Evolutionary conservation across 2,113 vertebrate genomes (phyloP).

Genomic region (Aptenodytes patagonicus): DNA sequence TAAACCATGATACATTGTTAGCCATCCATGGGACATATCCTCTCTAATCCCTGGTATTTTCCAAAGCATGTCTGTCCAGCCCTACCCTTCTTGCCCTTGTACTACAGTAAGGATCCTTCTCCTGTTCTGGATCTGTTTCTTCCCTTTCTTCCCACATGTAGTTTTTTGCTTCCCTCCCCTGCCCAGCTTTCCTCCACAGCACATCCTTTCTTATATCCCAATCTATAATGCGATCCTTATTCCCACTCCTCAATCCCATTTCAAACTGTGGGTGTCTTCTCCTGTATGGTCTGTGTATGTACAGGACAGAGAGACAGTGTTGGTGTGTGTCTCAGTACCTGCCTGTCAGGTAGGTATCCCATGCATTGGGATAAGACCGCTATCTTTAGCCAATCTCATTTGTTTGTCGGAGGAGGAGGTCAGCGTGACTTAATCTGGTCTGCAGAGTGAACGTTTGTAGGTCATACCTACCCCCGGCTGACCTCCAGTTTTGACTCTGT

Average conservation of each 20-base stretch:
- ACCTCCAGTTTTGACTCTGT: background rate
- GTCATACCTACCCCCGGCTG: background rate
- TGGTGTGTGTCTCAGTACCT: rapidly evolving
- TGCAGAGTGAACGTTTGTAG: background rate
- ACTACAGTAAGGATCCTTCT: background rate
- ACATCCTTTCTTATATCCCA: background rate
- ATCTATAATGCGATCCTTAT: background rate
- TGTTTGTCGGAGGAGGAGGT: background rate
- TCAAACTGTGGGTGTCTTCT: background rate
- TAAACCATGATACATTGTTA: background rate
- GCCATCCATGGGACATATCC: background rate
- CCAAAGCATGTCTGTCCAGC: background rate
- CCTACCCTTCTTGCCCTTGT: background rate
- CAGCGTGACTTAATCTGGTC: background rate
- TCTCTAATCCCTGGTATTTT: background rate
- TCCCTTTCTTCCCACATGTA: rapidly evolving
- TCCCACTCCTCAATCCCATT: background rate
- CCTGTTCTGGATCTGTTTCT: background rate
- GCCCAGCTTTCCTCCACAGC: background rate
- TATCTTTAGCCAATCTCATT: background rate
- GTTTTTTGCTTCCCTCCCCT: background rate
- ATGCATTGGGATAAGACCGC: rapidly evolving
- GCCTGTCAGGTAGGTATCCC: rapidly evolving
- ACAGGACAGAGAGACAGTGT: rapidly evolving
- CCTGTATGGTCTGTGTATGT: rapidly evolving